These are phyloP conservation scores for Actenoides lindsayi DNA, from an alignment of 2,113 vertebrate species.

Conservation along the genomic window DNA sequence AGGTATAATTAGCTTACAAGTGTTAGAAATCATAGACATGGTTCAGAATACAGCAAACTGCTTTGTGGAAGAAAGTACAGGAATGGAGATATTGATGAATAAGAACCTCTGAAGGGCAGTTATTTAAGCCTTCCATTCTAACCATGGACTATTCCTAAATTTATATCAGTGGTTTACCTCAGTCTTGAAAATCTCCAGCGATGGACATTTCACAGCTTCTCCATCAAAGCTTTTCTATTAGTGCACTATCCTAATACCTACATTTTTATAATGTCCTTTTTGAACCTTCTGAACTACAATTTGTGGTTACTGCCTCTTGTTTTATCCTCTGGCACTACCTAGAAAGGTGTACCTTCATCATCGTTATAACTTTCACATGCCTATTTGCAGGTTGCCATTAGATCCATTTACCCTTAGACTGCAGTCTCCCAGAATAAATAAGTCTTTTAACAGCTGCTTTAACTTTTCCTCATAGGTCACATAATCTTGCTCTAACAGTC, in stretches of 20 bases:
- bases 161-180: neutral
- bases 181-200: neutral
- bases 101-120: fast-evolving
- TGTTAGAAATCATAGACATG: neutral
- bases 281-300: neutral
- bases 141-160: fast-evolving
- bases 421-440: neutral
- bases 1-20: neutral
- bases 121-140: neutral
- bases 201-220: neutral
- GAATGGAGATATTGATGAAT: neutral
- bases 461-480: neutral
- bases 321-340: neutral
- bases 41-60: neutral
- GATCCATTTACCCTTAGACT: neutral
- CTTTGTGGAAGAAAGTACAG: neutral
- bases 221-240: neutral
- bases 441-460: neutral
- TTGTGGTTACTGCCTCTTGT: neutral
- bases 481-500: neutral
- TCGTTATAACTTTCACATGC: neutral
- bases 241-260: neutral
- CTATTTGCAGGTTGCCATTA: neutral
- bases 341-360: neutral
- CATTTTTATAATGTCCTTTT: neutral